A percentile compares a stretch with the other conserved stretches of the same genome.
Evolutionary conservation across 2,888 invertebrate genomes (phyloP).

Genomic region (Eupsilia transversa): DNA sequence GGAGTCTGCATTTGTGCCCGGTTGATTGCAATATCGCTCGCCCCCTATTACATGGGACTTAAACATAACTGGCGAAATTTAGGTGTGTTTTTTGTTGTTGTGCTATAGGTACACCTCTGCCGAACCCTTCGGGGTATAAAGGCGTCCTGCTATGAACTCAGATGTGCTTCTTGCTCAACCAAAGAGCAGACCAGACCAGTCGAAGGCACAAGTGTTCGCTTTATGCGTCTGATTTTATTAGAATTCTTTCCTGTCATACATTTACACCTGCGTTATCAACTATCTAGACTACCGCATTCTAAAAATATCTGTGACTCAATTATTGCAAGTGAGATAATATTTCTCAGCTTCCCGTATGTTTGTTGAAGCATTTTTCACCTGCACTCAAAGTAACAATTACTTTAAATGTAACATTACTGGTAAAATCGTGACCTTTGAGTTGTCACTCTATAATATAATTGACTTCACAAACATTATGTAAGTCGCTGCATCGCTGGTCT

Average conservation of each 20-base stretch:
- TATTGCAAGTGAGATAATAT: conserved; percentile 19
- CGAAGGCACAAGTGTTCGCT: not conserved
- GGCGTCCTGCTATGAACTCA: too few species aligned
- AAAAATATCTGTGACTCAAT: conserved; percentile 19
- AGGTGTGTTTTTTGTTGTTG: too few species aligned
- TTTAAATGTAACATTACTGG: conserved; percentile 33
- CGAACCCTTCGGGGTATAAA: too few species aligned
- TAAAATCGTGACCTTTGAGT: conserved; percentile 37
- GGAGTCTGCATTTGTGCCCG: too few species aligned
- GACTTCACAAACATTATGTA: conserved; percentile 34
- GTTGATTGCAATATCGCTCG: too few species aligned
- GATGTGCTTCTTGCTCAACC: not conserved
- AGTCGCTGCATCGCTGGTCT: conserved; percentile 20
- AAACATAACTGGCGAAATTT: too few species aligned
- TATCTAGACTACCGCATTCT: not conserved
- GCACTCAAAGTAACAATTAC: conserved; percentile 50
- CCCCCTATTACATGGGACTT: too few species aligned
- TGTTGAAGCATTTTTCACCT: conserved; percentile 26
- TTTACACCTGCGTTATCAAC: conserved; percentile 4
- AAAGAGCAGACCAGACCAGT: not conserved
- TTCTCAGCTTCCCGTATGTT: conserved; percentile 14
- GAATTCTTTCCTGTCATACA: not conserved
- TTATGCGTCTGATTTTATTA: not conserved
- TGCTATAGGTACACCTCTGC: too few species aligned
- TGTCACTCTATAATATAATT: conserved; percentile 33